Evolutionary conservation across 2,888 invertebrate species (phyloP).

Genomic region (Ennomos quercinarius): DNA sequence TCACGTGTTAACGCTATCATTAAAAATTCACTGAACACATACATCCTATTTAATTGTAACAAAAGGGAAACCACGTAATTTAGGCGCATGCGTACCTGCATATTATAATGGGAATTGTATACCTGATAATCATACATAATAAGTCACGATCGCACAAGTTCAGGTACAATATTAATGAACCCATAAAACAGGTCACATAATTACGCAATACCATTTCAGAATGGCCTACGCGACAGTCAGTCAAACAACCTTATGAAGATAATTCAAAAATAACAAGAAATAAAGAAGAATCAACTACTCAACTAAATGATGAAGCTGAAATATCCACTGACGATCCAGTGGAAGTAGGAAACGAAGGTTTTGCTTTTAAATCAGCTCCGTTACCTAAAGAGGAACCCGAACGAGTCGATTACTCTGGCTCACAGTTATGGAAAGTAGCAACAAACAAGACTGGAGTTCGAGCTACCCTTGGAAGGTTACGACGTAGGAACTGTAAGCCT

Average conservation of each 20-base stretch:
- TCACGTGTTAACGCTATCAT: slow-evolving; percentile 33
- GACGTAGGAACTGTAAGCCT: slow-evolving; percentile 72
- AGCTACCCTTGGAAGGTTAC: slow-evolving; percentile 60
- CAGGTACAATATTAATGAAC: slow-evolving; percentile 3
- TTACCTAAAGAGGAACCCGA: slow-evolving; percentile 47
- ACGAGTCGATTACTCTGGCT: slow-evolving; percentile 89
- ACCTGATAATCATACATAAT: slow-evolving; percentile 39
- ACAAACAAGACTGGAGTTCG: slow-evolving; percentile 78
- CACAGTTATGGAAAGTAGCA: slow-evolving; percentile 90
- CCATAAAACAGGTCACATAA: slow-evolving; percentile 25
- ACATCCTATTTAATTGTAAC: slow-evolving; percentile 38
- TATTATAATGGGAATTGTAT: slow-evolving; percentile 25
- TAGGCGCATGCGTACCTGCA: slow-evolving; percentile 27
- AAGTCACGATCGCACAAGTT: slow-evolving; percentile 32
- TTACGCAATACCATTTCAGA: slow-evolving; percentile 53
- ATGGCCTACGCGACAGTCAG: slow-evolving; percentile 69
- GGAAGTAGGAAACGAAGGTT: slow-evolving; percentile 36
- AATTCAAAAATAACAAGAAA: slow-evolving; percentile 38
- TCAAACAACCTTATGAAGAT: slow-evolving; percentile 64
- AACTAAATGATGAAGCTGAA: slow-evolving; percentile 41
- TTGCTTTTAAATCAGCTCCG: slow-evolving; percentile 40
- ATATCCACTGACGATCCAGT: slow-evolving; percentile 42
- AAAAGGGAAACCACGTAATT: slow-evolving; percentile 38
- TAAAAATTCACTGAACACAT: slow-evolving; percentile 39
- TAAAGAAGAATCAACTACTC: slow-evolving; percentile 34